phyloP scores from a whole-genome alignment of 1,140 invertebrate genomes.

The Drosophila biarmipes region DNA sequence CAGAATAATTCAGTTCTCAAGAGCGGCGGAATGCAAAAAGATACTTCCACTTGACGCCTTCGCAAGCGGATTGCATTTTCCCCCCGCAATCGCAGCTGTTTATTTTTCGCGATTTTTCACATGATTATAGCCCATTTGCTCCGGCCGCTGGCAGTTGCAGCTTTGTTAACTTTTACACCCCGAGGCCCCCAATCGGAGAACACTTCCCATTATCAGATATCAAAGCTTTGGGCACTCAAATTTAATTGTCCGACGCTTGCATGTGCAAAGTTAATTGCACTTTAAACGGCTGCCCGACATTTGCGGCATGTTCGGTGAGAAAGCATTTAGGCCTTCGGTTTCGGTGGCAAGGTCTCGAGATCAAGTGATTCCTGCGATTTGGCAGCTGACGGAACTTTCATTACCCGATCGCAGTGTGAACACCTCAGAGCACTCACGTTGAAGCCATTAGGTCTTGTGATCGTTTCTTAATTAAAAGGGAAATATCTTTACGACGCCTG shows the following conservation, averaged over 20 bases:
- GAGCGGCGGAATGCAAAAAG: slow-evolving; percentile 6
- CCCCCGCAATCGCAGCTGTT: slow-evolving; percentile 40
- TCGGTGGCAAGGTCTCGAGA: not conserved
- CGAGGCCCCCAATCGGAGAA: slow-evolving; percentile 15
- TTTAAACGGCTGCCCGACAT: slow-evolving; percentile 52
- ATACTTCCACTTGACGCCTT: slow-evolving; percentile 4
- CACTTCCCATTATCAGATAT: slow-evolving; percentile 27
- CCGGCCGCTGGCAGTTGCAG: slow-evolving; percentile 47
- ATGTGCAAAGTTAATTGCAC: slow-evolving; percentile 41
- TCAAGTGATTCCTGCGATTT: slow-evolving; percentile 6
- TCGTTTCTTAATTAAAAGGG: slow-evolving; percentile 36
- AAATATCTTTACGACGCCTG: slow-evolving; percentile 9
- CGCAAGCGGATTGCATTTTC: slow-evolving; percentile 27
- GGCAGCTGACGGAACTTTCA: slow-evolving; percentile 21
- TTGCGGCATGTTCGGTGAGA: slow-evolving; percentile 34
- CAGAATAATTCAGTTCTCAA: slow-evolving; percentile 16
- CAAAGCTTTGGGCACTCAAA: slow-evolving; percentile 33
- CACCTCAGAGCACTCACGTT: slow-evolving; percentile 6
- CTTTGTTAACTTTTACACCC: slow-evolving; percentile 58
- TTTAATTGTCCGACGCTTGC: slow-evolving; percentile 47
- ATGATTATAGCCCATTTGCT: slow-evolving; percentile 54
- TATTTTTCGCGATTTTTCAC: slow-evolving; percentile 71
- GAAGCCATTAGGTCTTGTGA: slow-evolving; percentile 21
- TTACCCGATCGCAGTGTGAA: slow-evolving; percentile 2
- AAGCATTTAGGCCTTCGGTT: too few species aligned